Evolutionary conservation across 2,113 vertebrate genomes (phyloP).

Genomic region (Tetrax tetrax): DNA sequence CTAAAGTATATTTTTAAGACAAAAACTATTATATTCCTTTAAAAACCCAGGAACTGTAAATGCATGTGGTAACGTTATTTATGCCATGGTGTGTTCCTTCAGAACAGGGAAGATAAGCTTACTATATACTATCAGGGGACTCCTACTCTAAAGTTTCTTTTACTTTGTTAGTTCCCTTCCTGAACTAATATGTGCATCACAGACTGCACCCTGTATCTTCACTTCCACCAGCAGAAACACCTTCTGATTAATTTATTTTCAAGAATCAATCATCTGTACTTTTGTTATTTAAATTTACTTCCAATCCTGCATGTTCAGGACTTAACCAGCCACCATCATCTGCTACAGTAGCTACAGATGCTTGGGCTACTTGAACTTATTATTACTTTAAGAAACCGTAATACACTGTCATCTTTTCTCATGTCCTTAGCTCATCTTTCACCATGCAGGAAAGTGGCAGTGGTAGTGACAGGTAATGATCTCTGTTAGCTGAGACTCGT

Average conservation of each 20-base stretch:
- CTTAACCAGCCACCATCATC: neutral
- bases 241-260: neutral
- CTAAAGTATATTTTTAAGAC: conserved; percentile 38
- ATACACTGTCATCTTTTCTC: neutral
- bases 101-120: neutral
- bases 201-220: neutral
- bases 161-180: neutral
- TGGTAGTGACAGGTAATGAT: neutral
- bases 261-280: neutral
- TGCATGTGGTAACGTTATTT: neutral
- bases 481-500: neutral
- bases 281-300: neutral
- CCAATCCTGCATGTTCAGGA: neutral
- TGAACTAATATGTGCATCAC: neutral
- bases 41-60: neutral
- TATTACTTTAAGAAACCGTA: neutral
- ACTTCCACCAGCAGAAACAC: neutral
- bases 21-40: neutral
- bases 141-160: neutral
- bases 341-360: neutral
- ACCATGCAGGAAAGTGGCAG: neutral
- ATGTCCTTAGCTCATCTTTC: neutral
- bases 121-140: neutral
- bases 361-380: neutral
- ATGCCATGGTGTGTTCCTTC: neutral